Conservation (phyloP, 2,888 invertebrate species). For the Allophyes oxyacanthae region DNA sequence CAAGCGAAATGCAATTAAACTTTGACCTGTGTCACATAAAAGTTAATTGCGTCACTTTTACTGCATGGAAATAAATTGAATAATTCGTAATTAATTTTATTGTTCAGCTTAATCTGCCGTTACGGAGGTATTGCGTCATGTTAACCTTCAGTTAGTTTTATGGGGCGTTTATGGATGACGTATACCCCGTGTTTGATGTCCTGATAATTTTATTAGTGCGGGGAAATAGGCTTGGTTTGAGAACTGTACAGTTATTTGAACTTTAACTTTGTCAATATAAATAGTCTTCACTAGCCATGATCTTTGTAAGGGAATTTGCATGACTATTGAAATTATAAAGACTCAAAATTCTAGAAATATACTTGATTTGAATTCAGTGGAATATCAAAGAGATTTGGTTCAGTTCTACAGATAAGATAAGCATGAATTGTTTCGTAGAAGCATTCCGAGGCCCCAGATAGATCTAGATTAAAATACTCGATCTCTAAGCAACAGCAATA, state of each 20-base stretch:
- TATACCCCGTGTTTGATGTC: constrained; percentile 19
- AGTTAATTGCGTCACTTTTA: constrained; percentile 11
- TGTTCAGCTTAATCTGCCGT: constrained; percentile 23
- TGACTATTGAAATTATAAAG: constrained; percentile 4
- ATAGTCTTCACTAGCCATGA: constrained; percentile 31
- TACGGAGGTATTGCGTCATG: constrained; percentile 22
- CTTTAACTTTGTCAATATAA: constrained; percentile 21
- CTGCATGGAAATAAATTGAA: constrained; percentile 20
- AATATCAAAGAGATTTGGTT: too few species aligned
- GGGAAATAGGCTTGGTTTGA: not conserved
- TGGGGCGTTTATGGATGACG: constrained; percentile 33
- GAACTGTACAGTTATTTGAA: not conserved
- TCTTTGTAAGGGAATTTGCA: not conserved
- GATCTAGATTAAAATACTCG: constrained; percentile 4
- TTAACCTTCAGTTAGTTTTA: constrained; percentile 33
- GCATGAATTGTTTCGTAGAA: constrained; percentile 13
- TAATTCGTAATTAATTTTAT: constrained; percentile 42
- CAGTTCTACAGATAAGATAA: constrained; percentile 4
- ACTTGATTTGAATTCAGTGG: too few species aligned
- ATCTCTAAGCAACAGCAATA: constrained; percentile 2
- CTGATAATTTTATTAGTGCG: constrained; percentile 32
- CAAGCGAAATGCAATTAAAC: constrained; percentile 10
- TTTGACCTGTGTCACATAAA: constrained; percentile 16
- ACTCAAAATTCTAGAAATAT: not conserved
- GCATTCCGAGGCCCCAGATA: constrained; percentile 8